Conservation (phyloP, 2,888 invertebrate species). For the Limnephilus auricula region DNA sequence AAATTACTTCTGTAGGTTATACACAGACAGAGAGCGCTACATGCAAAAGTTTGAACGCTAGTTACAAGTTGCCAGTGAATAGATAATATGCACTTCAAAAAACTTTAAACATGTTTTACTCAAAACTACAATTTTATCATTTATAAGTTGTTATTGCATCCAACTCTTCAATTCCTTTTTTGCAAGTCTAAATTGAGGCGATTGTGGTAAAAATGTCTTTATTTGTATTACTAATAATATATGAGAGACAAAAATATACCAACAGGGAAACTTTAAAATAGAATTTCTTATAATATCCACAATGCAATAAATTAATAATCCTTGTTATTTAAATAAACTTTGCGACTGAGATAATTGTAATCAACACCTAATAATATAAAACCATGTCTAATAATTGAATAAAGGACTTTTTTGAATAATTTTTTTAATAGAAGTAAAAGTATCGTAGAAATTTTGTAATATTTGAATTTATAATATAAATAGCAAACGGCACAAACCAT, state of each 20-base stretch:
- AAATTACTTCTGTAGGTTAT: too few species aligned
- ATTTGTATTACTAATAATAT: not conserved
- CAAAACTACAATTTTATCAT: too few species aligned
- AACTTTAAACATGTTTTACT: too few species aligned
- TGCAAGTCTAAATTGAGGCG: not conserved
- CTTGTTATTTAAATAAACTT: slow-evolving; percentile 18
- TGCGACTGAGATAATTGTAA: slow-evolving; percentile 19
- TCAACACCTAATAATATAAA: slow-evolving; percentile 31
- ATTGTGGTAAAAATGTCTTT: not conserved
- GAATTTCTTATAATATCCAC: not conserved
- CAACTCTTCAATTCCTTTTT: not conserved
- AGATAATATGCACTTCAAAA: too few species aligned
- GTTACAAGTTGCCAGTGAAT: too few species aligned
- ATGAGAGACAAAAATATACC: not conserved
- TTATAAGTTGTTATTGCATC: too few species aligned
- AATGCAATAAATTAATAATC: not conserved
- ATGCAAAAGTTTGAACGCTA: too few species aligned
- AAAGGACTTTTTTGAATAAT: slow-evolving; percentile 18
- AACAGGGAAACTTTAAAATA: not conserved
- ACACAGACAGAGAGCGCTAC: too few species aligned
- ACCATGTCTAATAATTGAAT: slow-evolving; percentile 14
- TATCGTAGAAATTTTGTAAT: not conserved
- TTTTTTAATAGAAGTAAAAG: not conserved
- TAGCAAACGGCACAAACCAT: slow-evolving; percentile 3
- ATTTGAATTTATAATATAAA: not conserved